phyloP scores from a whole-genome alignment of 1,140 invertebrate species.

The Battus philenor region DNA sequence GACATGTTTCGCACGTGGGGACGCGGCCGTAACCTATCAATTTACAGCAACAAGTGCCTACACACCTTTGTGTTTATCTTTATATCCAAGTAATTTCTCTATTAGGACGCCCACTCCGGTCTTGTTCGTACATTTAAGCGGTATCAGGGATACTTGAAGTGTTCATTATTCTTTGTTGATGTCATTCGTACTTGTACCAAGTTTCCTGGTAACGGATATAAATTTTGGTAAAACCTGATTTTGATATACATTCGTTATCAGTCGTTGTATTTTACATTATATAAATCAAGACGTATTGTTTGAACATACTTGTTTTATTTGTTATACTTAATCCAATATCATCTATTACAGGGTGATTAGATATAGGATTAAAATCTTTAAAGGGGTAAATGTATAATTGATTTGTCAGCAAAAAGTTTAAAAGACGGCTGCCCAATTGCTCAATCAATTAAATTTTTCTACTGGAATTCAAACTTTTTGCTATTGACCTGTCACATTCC shows the following conservation, averaged over 20 bases:
- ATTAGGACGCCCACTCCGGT: conserved; percentile 51
- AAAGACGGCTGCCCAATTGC: too few relatives aligned
- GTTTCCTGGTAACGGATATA: conserved; percentile 8
- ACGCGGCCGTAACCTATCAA: conserved; percentile 50
- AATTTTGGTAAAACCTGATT: conserved; percentile 10
- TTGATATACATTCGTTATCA: conserved; percentile 10
- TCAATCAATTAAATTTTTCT: too few relatives aligned
- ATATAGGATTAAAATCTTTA: too few relatives aligned
- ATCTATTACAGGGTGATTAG: too few relatives aligned
- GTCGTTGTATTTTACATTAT: background rate
- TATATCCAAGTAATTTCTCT: conserved; percentile 69
- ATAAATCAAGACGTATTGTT: too few relatives aligned
- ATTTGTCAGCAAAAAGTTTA: too few relatives aligned
- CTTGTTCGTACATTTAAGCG: conserved; percentile 28
- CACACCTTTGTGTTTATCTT: conserved; percentile 57
- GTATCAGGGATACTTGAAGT: conserved; percentile 16
- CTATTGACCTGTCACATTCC: too few relatives aligned
- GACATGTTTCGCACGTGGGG: conserved; percentile 60
- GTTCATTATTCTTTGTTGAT: conserved; percentile 23
- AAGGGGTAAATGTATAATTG: too few relatives aligned
- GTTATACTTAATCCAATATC: too few relatives aligned
- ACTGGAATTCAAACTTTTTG: too few relatives aligned
- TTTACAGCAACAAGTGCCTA: conserved; percentile 43
- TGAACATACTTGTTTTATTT: too few relatives aligned
- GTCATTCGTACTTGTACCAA: conserved; percentile 14